Conservation (phyloP, 2,888 invertebrate genomes). For the Trichopria drosophilae region DNA sequence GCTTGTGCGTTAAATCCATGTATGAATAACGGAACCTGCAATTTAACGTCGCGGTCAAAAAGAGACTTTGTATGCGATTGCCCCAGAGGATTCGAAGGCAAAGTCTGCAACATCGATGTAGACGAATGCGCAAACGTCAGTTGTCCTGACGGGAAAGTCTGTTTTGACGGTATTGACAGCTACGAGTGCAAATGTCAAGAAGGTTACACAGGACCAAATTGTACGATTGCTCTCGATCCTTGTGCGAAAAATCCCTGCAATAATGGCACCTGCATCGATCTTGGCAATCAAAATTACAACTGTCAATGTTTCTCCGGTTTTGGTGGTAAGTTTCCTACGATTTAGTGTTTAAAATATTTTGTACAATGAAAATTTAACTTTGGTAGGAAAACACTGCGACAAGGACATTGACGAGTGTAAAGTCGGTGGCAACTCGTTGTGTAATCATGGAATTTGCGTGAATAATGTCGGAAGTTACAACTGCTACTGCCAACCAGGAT, state of each 20-base stretch:
- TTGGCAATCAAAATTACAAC: constrained; percentile 65
- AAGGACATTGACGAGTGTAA: constrained; percentile 78
- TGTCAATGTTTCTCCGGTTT: constrained; percentile 75
- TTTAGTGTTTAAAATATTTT: neutral
- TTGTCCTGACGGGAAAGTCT: constrained; percentile 62
- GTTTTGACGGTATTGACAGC: constrained; percentile 62
- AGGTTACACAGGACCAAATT: constrained; percentile 66
- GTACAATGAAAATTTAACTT: constrained; percentile 9
- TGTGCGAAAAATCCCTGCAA: constrained; percentile 72
- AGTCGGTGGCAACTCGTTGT: constrained; percentile 63
- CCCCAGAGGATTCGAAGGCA: constrained; percentile 68
- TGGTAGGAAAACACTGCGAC: constrained; percentile 60
- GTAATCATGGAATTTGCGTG: constrained; percentile 81
- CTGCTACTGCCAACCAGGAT: constrained; percentile 87
- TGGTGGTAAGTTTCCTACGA: constrained; percentile 60
- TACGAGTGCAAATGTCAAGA: constrained; percentile 67
- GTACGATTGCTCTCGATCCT: constrained; percentile 63
- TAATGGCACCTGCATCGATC: constrained; percentile 74
- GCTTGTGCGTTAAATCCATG: constrained; percentile 66
- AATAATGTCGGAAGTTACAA: constrained; percentile 77
- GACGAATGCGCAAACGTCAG: constrained; percentile 67
- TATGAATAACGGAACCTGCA: constrained; percentile 67
- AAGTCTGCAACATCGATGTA: constrained; percentile 66
- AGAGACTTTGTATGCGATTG: constrained; percentile 68
- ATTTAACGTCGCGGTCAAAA: constrained; percentile 56